A percentile compares a stretch with the other conserved stretches of the same genome.
These are phyloP conservation scores for Sander lucioperca DNA, from an alignment of 2,113 vertebrate genomes.

Conservation along the genomic window DNA sequence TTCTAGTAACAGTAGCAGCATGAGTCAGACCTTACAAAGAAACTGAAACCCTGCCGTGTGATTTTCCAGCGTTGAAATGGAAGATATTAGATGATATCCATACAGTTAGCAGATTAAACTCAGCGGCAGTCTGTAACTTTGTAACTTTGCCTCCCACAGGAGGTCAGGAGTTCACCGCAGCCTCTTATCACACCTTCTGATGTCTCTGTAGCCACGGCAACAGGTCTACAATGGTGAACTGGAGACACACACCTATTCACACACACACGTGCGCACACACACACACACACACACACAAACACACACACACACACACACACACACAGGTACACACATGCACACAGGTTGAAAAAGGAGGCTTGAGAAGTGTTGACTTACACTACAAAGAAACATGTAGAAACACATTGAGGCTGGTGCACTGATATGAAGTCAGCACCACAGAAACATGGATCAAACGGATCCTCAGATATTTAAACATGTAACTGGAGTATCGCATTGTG, in stretches of 20 bases:
- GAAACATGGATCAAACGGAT: slow-evolving; percentile 25
- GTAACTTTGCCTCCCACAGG: slow-evolving; percentile 34
- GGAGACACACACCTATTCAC: not conserved
- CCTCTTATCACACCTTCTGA: slow-evolving; percentile 36
- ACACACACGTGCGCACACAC: not conserved
- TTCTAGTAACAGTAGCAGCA: slow-evolving; percentile 63
- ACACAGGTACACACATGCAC: not conserved
- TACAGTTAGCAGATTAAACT: slow-evolving; percentile 28
- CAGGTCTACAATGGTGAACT: not conserved
- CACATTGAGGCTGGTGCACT: slow-evolving; percentile 25
- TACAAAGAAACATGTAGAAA: slow-evolving; percentile 24
- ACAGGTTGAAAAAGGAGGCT: not conserved
- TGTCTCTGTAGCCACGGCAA: slow-evolving; percentile 31
- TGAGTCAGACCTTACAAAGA: slow-evolving; percentile 22
- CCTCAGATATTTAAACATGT: slow-evolving; percentile 8
- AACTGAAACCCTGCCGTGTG: slow-evolving; percentile 39
- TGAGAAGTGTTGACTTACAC: slow-evolving; percentile 10
- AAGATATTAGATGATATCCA: slow-evolving; percentile 29
- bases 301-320: not conserved
- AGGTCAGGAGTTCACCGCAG: slow-evolving; percentile 39
- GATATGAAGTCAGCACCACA: slow-evolving; percentile 1
- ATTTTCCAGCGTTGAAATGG: slow-evolving; percentile 27
- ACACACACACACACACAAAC: not conserved
- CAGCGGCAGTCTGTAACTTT: slow-evolving; percentile 34
- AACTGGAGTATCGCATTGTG: not conserved